Percentiles rank a stretch among this genome's conserved stretches.
Conservation (phyloP, 2,888 invertebrate species). For the Trileptium ribeirensis region DNA sequence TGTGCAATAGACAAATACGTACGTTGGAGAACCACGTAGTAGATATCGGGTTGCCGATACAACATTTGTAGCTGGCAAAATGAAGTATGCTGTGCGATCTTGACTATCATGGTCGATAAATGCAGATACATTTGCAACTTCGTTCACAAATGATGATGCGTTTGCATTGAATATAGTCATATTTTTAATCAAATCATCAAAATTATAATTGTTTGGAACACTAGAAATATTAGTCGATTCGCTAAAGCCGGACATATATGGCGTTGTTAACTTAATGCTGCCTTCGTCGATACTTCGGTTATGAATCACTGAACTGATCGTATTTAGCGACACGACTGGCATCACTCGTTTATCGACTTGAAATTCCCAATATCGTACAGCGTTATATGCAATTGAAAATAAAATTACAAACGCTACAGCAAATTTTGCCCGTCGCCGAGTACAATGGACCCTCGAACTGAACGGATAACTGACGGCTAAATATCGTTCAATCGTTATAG, state of each 20-base stretch:
- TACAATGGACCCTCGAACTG: background rate
- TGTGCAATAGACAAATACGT: background rate
- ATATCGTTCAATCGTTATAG: background rate
- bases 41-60: background rate
- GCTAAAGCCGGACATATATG: no score
- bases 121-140: no score
- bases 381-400: background rate
- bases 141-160: no score
- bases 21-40: background rate
- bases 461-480: background rate
- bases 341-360: no score
- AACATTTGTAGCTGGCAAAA: background rate
- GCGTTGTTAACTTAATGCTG: no score
- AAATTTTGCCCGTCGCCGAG: background rate
- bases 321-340: background rate
- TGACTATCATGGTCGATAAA: no score
- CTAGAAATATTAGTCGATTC: background rate
- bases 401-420: background rate
- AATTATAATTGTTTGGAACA: no score
- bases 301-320: background rate
- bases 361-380: background rate
- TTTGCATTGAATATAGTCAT: no score
- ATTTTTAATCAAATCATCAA: no score
- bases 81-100: no score
- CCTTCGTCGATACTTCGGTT: no score